A percentile compares a stretch with the other conserved stretches of the same genome.
Conservation (phyloP, 2,888 invertebrate genomes). For the Pachycephus smyrnensis region DNA sequence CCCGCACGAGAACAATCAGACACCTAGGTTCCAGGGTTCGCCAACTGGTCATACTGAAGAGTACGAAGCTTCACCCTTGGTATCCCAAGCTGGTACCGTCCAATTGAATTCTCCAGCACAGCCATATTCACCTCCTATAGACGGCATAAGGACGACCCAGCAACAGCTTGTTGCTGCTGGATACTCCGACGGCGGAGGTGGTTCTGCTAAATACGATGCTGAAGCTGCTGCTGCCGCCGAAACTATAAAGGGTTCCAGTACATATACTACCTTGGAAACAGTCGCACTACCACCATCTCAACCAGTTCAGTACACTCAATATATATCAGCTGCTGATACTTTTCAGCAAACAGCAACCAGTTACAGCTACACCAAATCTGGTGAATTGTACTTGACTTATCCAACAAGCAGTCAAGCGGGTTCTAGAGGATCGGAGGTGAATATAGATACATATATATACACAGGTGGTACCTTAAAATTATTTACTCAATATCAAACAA, state of each 20-base stretch:
- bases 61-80: conserved; percentile 52
- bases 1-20: conserved; percentile 45
- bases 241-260: conserved; percentile 60
- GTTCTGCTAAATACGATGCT: conserved; percentile 61
- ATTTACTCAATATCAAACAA: neutral
- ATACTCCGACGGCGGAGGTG: conserved; percentile 47
- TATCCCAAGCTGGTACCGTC: conserved; percentile 63
- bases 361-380: conserved; percentile 56
- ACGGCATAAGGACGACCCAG: conserved; percentile 39
- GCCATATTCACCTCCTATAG: conserved; percentile 44
- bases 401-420: conserved; percentile 49
- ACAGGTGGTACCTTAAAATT: neutral
- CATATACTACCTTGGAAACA: conserved; percentile 76
- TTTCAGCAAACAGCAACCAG: conserved; percentile 50
- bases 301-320: conserved; percentile 57
- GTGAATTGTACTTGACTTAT: conserved; percentile 53
- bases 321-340: conserved; percentile 50
- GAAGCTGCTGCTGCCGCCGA: conserved; percentile 58
- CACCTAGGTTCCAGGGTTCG: conserved; percentile 37
- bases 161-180: conserved; percentile 56
- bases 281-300: conserved; percentile 70
- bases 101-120: conserved; percentile 65
- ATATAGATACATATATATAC: conserved; percentile 1
- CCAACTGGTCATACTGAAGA: conserved; percentile 49
- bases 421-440: conserved; percentile 53